Evolutionary conservation across 2,797 vertebrate genomes (phyloP).

Genomic region (Betta splendens): DNA sequence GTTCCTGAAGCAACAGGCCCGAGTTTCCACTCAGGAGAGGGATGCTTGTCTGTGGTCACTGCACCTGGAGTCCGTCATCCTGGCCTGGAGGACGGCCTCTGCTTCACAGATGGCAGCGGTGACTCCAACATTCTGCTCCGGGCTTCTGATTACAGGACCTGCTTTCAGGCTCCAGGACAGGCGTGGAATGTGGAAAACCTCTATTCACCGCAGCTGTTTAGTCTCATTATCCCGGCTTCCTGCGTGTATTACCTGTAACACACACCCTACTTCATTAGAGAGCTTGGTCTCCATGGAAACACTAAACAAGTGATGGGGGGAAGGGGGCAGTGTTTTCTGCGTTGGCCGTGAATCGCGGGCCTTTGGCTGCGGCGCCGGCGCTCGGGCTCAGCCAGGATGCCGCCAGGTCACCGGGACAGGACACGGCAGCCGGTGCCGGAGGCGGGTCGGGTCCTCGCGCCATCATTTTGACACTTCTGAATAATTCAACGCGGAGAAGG

Average conservation of each 20-base stretch:
- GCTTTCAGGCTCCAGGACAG: slow-evolving; percentile 52
- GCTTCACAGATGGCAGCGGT: slow-evolving; percentile 67
- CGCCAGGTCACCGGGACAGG: slow-evolving; percentile 66
- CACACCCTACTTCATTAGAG: slow-evolving; percentile 76
- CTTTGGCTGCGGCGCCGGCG: slow-evolving; percentile 54
- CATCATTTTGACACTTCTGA: slow-evolving; percentile 30
- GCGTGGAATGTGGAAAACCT: slow-evolving; percentile 56
- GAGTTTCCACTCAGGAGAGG: slow-evolving; percentile 37
- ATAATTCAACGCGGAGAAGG: slow-evolving; percentile 28
- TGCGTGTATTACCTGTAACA: no score
- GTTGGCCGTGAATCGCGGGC: slow-evolving; percentile 53
- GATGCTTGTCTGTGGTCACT: slow-evolving; percentile 42
- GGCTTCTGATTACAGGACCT: slow-evolving; percentile 61
- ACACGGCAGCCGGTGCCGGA: slow-evolving; percentile 53
- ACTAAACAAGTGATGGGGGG: slow-evolving; percentile 68
- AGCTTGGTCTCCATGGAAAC: slow-evolving; percentile 82
- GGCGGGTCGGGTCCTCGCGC: slow-evolving; percentile 31
- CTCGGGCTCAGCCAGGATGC: slow-evolving; percentile 50
- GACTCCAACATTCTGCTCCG: slow-evolving; percentile 40
- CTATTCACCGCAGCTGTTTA: slow-evolving; percentile 45
- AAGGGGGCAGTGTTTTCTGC: slow-evolving; percentile 50
- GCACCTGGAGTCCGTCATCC: slow-evolving; percentile 62
- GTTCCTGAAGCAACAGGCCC: slow-evolving; percentile 24
- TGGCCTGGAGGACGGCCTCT: slow-evolving; percentile 43
- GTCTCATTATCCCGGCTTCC: slow-evolving; percentile 4